phyloP scores from a whole-genome alignment of 1,140 invertebrate genomes.

The Chrysomallon squamiferum region DNA sequence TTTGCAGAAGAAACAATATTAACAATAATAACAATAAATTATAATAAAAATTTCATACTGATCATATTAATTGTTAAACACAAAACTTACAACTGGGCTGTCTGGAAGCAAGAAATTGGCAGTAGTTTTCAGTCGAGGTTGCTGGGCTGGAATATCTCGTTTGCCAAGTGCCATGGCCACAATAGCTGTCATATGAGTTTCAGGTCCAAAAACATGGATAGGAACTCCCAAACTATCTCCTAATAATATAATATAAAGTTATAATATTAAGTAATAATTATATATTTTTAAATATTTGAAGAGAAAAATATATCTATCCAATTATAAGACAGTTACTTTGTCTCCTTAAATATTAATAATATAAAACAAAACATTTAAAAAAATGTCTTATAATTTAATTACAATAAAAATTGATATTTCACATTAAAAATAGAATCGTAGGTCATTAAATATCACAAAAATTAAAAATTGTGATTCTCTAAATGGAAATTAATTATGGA shows the following conservation, averaged over 20 bases:
- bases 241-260: conserved; percentile 53
- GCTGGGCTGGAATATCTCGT: conserved; percentile 78
- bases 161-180: conserved; percentile 97
- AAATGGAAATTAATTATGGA: too few relatives aligned
- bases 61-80: too few relatives aligned
- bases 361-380: conserved; percentile 9
- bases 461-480: too few relatives aligned
- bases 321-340: neutral
- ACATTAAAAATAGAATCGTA: too few relatives aligned
- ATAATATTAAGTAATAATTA: neutral
- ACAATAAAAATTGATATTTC: too few relatives aligned
- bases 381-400: conserved; percentile 1
- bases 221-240: conserved; percentile 88
- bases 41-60: too few relatives aligned
- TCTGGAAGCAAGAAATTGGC: conserved; percentile 91
- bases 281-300: neutral
- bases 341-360: neutral
- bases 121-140: conserved; percentile 76
- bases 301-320: neutral
- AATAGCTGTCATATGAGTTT: conserved; percentile 99
- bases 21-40: too few relatives aligned
- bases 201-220: conserved; percentile 95
- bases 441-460: too few relatives aligned
- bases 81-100: conserved; percentile 36
- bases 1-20: too few relatives aligned